These are phyloP conservation scores for Euspilapteryx auroguttella DNA, from an alignment of 2,888 invertebrate species.

Conservation along the genomic window DNA sequence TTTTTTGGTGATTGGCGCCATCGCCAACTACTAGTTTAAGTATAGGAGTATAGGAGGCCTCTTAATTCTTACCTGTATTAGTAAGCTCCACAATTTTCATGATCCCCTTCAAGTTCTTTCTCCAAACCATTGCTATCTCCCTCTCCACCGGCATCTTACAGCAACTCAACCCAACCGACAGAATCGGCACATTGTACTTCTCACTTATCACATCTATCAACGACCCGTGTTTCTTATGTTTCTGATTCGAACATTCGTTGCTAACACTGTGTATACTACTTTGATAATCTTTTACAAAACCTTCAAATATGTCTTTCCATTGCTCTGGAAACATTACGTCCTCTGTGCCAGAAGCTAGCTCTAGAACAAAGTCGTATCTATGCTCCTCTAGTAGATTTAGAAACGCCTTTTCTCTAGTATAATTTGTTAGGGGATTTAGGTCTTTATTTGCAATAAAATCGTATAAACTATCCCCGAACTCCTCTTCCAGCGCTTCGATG, in stretches of 20 bases:
- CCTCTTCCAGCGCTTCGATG: slow-evolving; percentile 39
- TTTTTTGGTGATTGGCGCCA: too few species aligned
- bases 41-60: background rate
- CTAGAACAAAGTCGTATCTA: slow-evolving; percentile 71
- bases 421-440: slow-evolving; percentile 36
- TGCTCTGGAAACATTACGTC: slow-evolving; percentile 58
- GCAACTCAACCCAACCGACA: slow-evolving; percentile 76
- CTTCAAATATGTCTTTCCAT: slow-evolving; percentile 14
- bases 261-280: slow-evolving; percentile 30
- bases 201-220: slow-evolving; percentile 63
- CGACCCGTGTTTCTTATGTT: slow-evolving; percentile 32
- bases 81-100: slow-evolving; percentile 64
- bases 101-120: slow-evolving; percentile 65
- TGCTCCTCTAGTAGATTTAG: slow-evolving; percentile 66
- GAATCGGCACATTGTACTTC: slow-evolving; percentile 66
- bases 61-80: slow-evolving; percentile 55
- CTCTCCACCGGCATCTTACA: slow-evolving; percentile 77
- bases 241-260: slow-evolving; percentile 20
- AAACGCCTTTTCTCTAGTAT: slow-evolving; percentile 63
- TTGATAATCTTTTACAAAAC: slow-evolving; percentile 11
- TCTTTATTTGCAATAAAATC: slow-evolving; percentile 36
- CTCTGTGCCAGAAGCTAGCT: slow-evolving; percentile 73
- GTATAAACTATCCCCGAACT: slow-evolving; percentile 70
- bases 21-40: background rate
- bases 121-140: slow-evolving; percentile 73